Percentiles rank a stretch among this genome's conserved stretches.
Evolutionary conservation across 2,113 vertebrate genomes (phyloP).

Genomic region (Nothoprocta pentlandii): DNA sequence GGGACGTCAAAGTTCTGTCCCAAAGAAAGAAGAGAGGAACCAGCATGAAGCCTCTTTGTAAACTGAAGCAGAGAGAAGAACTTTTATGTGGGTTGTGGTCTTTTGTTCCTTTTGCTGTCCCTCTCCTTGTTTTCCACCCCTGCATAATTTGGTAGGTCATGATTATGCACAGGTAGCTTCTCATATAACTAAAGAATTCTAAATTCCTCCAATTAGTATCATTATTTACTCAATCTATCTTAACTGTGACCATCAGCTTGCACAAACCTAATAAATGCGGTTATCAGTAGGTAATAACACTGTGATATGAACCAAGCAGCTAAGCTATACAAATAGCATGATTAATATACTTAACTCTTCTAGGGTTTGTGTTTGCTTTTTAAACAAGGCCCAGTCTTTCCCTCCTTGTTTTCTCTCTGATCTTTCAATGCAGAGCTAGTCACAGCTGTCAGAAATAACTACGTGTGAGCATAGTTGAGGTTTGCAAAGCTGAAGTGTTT

Average conservation of each 20-base stretch:
- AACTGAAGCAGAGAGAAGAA: background rate
- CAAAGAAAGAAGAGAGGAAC: background rate
- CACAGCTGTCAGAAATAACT: background rate
- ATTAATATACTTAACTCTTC: background rate
- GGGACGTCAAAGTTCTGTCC: background rate
- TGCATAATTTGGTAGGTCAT: background rate
- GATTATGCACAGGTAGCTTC: background rate
- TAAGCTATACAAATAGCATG: conserved; percentile 21
- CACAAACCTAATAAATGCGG: background rate
- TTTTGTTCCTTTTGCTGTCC: background rate
- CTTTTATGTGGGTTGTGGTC: background rate
- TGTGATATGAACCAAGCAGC: background rate
- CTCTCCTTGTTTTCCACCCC: background rate
- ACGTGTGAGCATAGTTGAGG: fast-evolving
- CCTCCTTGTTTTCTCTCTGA: background rate
- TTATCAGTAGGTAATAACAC: conserved; percentile 10
- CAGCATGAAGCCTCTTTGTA: background rate
- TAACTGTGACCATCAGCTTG: conserved; percentile 38
- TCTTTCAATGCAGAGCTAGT: background rate
- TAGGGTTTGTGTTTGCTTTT: conserved; percentile 30
- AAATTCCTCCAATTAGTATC: background rate
- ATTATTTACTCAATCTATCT: conserved; percentile 47
- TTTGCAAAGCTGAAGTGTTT: background rate
- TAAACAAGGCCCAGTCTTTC: background rate
- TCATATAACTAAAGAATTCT: background rate